A percentile compares a stretch with the other conserved stretches of the same genome.
Evolutionary conservation across 2,888 invertebrate species (phyloP).

Genomic region (Diloba caeruleocephala): DNA sequence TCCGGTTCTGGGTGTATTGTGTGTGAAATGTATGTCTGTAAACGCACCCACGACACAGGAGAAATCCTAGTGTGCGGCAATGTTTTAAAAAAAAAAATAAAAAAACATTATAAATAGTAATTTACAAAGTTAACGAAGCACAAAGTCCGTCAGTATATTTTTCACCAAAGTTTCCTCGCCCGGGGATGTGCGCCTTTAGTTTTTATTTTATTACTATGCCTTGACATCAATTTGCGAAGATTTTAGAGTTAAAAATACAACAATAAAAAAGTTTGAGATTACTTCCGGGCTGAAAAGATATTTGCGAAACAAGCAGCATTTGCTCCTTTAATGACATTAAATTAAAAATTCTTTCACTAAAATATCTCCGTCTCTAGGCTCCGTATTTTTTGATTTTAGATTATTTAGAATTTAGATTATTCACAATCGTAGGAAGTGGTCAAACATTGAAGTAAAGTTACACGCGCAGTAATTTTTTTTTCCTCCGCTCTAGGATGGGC

Average conservation of each 20-base stretch:
- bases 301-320: conserved; percentile 12
- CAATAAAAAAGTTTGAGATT: conserved; percentile 29
- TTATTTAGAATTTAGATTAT: too few species aligned
- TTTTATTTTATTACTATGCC: conserved; percentile 46
- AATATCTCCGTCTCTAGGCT: too few species aligned
- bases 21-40: too few species aligned
- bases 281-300: conserved; percentile 35
- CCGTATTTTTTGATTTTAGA: too few species aligned
- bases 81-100: background rate
- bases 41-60: too few species aligned
- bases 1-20: too few species aligned
- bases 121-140: conserved; percentile 2
- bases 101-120: conserved; percentile 8
- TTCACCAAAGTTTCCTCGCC: conserved; percentile 26
- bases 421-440: too few species aligned
- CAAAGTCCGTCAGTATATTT: conserved; percentile 18
- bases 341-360: too few species aligned
- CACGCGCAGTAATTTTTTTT: too few species aligned
- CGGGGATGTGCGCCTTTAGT: conserved; percentile 19
- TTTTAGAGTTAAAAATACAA: conserved; percentile 30
- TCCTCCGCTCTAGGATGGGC: too few species aligned
- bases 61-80: too few species aligned
- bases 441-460: too few species aligned
- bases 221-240: conserved; percentile 45
- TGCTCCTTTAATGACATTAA: conserved; percentile 27